Evolutionary conservation across 2,888 invertebrate species (phyloP), one percentile per base, ranked within the genome.

Genomic region (Perithous albicinctus): DNA sequence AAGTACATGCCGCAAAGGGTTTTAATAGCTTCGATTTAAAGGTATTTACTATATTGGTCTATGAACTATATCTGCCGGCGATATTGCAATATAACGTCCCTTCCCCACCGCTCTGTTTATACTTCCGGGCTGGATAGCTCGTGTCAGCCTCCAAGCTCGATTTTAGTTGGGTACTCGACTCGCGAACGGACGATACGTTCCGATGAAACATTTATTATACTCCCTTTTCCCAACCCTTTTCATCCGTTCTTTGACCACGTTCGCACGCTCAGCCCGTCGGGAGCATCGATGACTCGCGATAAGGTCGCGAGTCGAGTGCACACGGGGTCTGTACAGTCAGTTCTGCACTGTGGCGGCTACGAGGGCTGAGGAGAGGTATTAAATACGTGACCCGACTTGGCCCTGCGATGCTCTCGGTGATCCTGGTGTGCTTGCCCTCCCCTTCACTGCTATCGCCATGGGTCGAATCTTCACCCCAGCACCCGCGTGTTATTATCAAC

Each of bases 321-420:
- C 64, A 70, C 35, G n/a, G n/a, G 63, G 54, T 70, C 43, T 26
- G 38, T 70, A 70, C 26, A 6, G 46, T 69, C 32, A 63, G 67
- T 7, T 54, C 70, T 43, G 67, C 66, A 26, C 63, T 73, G n/a
- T n/a, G n/a, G n/a, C n/a, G 83, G 83, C 78, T 63, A 61, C 75
- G 78, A 35, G 51, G 56, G 70, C 83, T 70, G 74, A 77, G 78
- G 84, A 63, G 78, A 74, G 79, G 85, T 86, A 88, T 87, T 88
- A 88, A 87, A 87, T 87, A 88, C 88, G 88, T 88, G 88, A 88
- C 87, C 82, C 78, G 87, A 87, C 87, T 88, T 73, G 78, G 69
- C 73, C 69, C 70, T 51, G 41, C 61, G 76, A 61, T 77, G 75
- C 78, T 66, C 77, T 61, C 81, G n/a, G 51, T 77, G 64, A 74